Base-by-base conservation (phyloP, 2,888 invertebrate species). In the Patella pellucida region DNA sequence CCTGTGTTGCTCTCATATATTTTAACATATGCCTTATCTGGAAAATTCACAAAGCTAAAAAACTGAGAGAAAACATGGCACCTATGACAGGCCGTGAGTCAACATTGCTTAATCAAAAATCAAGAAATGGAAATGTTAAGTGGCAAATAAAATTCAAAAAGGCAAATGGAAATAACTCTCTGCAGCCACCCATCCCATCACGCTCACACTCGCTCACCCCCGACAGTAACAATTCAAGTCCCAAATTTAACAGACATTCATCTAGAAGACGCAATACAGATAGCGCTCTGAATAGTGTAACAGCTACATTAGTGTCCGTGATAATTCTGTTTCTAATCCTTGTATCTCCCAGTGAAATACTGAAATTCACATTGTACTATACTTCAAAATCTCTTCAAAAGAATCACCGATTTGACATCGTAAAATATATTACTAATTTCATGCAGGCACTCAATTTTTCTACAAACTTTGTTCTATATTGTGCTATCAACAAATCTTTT, bases 401-500 rank as follows among this genome's bases (percentile, higher is more conserved):
- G 68, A 27, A 74, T 19, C 56, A 72, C 70, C 79, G 82, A 51
- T 76, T 81, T 50, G 72, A 78, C 41, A 78, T 83, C 15, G 79
- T 83, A 15, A 69, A 68, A 14, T 71, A 78, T 52, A 82, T 89
- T 16, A 87, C 89, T 50, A 89, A 89, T 75, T 84, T 89, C 79
- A 85, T 89, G 85, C 87, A 88, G 78, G 86, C 87, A 1, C 79
- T 87, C 52, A 89, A 90, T 74, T 90, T 89, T 75, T 86, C 86
- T 9, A 82, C 97, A 77, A 98, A 97, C 91, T 98, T 98, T 88
- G 94, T 97, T 77, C 92, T 98, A 51, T 98, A 97, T 90, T 97
- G 97, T 88, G 93, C 95, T 72, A 97, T 98, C 96, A 97, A 96
- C 82, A 94, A 96, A 81, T 97, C 97, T 92, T 98, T 98, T 91